These are phyloP conservation scores for Hipparchia sbordonii DNA, from an alignment of 2,888 invertebrate genomes.

Conservation along the genomic window DNA sequence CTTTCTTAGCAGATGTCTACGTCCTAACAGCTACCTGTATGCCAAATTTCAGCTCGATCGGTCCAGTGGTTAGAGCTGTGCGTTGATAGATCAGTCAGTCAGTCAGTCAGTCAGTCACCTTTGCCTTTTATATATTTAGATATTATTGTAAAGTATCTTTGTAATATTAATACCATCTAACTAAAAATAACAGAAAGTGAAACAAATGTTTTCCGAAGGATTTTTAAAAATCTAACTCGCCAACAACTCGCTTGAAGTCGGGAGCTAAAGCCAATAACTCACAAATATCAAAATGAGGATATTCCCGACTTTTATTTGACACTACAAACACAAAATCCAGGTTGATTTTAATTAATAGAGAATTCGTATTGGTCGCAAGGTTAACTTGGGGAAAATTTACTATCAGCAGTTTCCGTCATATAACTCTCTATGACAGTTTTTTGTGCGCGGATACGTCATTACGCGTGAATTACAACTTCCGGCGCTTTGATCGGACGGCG, in stretches of 20 bases:
- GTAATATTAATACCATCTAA: too few relatives aligned
- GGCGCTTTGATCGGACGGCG: slow-evolving; percentile 51
- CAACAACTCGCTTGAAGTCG: neutral
- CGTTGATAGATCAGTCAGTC: too few relatives aligned
- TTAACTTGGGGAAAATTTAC: slow-evolving; percentile 46
- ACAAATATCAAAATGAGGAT: neutral
- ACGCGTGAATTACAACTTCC: slow-evolving; percentile 52
- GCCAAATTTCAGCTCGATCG: too few relatives aligned
- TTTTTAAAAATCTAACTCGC: too few relatives aligned
- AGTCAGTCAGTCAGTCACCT: too few relatives aligned
- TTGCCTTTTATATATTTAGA: too few relatives aligned
- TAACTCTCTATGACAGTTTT: slow-evolving; percentile 38
- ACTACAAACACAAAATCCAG: slow-evolving; percentile 11
- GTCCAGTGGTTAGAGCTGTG: too few relatives aligned
- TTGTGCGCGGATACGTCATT: slow-evolving; percentile 41
- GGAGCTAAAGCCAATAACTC: neutral
- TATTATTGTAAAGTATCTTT: too few relatives aligned
- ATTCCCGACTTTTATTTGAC: neutral
- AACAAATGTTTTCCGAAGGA: too few relatives aligned
- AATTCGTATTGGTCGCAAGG: slow-evolving; percentile 49
- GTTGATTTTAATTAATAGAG: slow-evolving; percentile 30
- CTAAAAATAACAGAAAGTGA: neutral
- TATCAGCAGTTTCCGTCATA: slow-evolving; percentile 49
- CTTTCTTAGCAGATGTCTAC: too few relatives aligned
- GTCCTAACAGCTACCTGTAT: too few relatives aligned